These are phyloP conservation scores for Apostichopus japonicus DNA, from an alignment of 35 echinoderm and acorn worm species.

Conservation along the genomic window DNA sequence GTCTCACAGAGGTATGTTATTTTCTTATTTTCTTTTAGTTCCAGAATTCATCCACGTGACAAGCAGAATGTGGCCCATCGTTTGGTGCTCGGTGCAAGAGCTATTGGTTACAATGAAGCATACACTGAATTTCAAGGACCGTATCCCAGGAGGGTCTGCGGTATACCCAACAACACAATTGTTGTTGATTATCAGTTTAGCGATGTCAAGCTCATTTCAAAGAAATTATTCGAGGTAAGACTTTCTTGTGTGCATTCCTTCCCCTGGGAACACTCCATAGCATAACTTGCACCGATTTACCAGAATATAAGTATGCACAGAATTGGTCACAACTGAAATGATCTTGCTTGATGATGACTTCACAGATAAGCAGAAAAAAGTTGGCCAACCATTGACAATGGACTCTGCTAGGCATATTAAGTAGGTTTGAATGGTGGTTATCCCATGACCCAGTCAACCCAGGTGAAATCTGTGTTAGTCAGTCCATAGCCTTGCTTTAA, in stretches of 20 bases:
- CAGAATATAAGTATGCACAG: too few relatives aligned
- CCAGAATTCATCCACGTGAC: slow-evolving; percentile 69
- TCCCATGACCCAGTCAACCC: too few relatives aligned
- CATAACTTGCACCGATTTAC: too few relatives aligned
- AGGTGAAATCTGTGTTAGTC: too few relatives aligned
- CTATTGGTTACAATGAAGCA: slow-evolving; percentile 55
- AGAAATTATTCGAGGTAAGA: slow-evolving; percentile 26
- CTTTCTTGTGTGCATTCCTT: neutral
- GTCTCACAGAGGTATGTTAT: too few relatives aligned
- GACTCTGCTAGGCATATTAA: too few relatives aligned
- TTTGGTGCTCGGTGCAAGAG: slow-evolving; percentile 55
- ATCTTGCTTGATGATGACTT: too few relatives aligned
- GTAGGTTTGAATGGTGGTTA: neutral
- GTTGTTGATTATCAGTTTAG: neutral
- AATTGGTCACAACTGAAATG: too few relatives aligned
- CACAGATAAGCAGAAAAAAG: too few relatives aligned
- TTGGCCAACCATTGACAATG: too few relatives aligned
- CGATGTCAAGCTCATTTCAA: neutral
- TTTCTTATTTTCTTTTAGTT: neutral
- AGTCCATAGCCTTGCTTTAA: too few relatives aligned
- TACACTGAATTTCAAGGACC: slow-evolving; percentile 51
- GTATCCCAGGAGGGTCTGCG: slow-evolving; percentile 39
- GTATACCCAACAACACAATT: neutral
- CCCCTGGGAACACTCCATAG: neutral
- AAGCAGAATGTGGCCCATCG: slow-evolving; percentile 77